A percentile compares a stretch with the other conserved stretches of the same genome.
Conservation (phyloP, 1,140 invertebrate species). For the Saccostrea glomerata region DNA sequence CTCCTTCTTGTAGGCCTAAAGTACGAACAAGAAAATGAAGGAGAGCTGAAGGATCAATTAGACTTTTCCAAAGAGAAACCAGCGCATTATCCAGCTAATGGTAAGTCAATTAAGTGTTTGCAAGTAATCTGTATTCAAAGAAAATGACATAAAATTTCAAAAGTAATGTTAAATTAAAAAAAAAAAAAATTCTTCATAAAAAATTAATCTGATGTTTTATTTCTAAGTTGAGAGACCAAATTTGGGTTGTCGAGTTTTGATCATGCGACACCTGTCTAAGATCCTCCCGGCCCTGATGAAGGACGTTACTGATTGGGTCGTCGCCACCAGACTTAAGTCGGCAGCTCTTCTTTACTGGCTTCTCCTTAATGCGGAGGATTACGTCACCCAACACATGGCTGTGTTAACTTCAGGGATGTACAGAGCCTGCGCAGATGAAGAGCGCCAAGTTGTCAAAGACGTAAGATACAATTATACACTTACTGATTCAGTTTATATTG, state of each 20-base stretch:
- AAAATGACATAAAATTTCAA: not conserved
- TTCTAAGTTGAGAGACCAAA: slow-evolving; percentile 84
- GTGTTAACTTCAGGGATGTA: slow-evolving; percentile 80
- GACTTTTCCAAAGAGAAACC: slow-evolving; percentile 83
- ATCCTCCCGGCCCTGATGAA: slow-evolving; percentile 84
- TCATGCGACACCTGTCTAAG: slow-evolving; percentile 85
- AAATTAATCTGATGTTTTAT: slow-evolving; percentile 22
- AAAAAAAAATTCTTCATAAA: no score
- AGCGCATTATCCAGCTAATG: slow-evolving; percentile 84
- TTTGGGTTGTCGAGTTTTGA: slow-evolving; percentile 87
- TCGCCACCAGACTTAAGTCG: slow-evolving; percentile 84
- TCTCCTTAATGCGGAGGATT: slow-evolving; percentile 85
- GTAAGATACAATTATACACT: slow-evolving; percentile 76
- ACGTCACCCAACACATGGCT: slow-evolving; percentile 85
- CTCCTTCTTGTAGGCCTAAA: slow-evolving; percentile 76
- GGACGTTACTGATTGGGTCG: slow-evolving; percentile 87
- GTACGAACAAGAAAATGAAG: slow-evolving; percentile 88
- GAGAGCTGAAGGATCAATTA: slow-evolving; percentile 86
- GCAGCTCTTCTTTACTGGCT: slow-evolving; percentile 86
- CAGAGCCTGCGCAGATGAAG: slow-evolving; percentile 82
- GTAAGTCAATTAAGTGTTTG: slow-evolving; percentile 71
- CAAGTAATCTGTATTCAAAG: not conserved
- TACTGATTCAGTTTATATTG: not conserved
- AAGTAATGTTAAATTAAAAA: not conserved
- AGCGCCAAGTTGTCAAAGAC: slow-evolving; percentile 83